Base-by-base conservation (phyloP, 2,888 invertebrate species). In the Brachyptera risi region DNA sequence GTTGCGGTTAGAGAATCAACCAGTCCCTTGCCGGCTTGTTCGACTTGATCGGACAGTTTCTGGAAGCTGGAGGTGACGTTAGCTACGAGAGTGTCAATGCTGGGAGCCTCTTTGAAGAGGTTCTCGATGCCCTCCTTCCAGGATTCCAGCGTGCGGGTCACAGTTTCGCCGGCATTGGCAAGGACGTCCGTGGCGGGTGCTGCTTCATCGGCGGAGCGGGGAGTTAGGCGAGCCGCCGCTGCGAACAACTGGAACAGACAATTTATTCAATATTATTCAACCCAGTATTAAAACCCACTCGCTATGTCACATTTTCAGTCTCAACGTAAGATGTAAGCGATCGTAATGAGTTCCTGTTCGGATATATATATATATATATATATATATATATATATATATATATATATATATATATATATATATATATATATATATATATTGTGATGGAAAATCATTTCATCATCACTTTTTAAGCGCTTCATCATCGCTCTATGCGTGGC, bases 181-280 rank as follows among this genome's bases (percentile, higher is more conserved):
- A 54, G 38, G 37, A 37, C 54, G 54, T 54, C 54, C 19, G 19
- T 19, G 27, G 31, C 26, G 17, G 31, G 3, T 17, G 31, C 13
- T 3, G 3, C 37, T 3, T 35, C 23, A 37, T 54, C 54, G 54
- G 54, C 37, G 37, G 54, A 54, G 19, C 54, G 54, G 19, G 54
- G 54, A 3, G 37, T 37, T 17, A 54, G 35, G 7, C 54, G 37
- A 2, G 54, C 54, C 1, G 54, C 54, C 13, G n/a, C n/a, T n/a
- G 35, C 54, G 38, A 9, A 35, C 37, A 54, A 37, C 54, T 54
- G 54, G n/a, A n/a, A n/a, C n/a, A n/a, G n/a, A n/a, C n/a, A n/a
- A n/a, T n/a, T n/a, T n/a, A n/a, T n/a, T n/a, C n/a, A n/a, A n/a
- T n/a, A n/a, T n/a, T n/a, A n/a, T n/a, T n/a, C n/a, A n/a, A n/a